These are phyloP conservation scores for Eugnorisma glareosa DNA, from an alignment of 2,888 invertebrate species.

Conservation along the genomic window DNA sequence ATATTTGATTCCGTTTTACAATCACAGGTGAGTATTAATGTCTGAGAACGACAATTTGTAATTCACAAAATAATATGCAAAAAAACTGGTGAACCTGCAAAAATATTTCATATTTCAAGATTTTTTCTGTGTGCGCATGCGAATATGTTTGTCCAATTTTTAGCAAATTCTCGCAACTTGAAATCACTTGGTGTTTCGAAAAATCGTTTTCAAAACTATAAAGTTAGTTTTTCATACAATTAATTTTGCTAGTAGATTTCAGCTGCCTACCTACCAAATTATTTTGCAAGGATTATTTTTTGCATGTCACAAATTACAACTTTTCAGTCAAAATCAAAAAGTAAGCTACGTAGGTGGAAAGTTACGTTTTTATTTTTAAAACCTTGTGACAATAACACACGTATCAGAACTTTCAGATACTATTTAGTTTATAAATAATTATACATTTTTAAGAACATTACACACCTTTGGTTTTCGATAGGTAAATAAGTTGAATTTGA, in stretches of 20 bases:
- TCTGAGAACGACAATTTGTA: slow-evolving; percentile 37
- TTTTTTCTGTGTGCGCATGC: no score
- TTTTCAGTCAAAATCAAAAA: slow-evolving; percentile 12
- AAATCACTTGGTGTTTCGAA: not conserved
- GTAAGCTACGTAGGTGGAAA: not conserved
- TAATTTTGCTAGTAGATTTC: not conserved
- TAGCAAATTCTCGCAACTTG: not conserved
- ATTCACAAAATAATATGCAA: slow-evolving; percentile 6
- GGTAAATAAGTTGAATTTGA: not conserved
- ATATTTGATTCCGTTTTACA: slow-evolving; percentile 58
- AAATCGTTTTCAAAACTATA: not conserved
- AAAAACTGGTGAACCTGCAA: not conserved
- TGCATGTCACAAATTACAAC: not conserved
- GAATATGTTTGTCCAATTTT: not conserved
- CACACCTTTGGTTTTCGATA: slow-evolving; percentile 50
- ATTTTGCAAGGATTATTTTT: slow-evolving; percentile 6
- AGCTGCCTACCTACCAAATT: not conserved
- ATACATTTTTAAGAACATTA: slow-evolving; percentile 33
- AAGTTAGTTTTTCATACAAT: not conserved
- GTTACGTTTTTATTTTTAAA: not conserved
- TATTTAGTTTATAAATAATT: slow-evolving; percentile 38
- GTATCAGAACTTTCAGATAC: slow-evolving; percentile 32
- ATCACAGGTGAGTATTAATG: slow-evolving; percentile 76
- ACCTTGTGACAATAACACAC: slow-evolving; percentile 41
- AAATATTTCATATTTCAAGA: not conserved